phyloP scores from a whole-genome alignment of 1,140 invertebrate genomes.

The Procambarus virginalis region DNA sequence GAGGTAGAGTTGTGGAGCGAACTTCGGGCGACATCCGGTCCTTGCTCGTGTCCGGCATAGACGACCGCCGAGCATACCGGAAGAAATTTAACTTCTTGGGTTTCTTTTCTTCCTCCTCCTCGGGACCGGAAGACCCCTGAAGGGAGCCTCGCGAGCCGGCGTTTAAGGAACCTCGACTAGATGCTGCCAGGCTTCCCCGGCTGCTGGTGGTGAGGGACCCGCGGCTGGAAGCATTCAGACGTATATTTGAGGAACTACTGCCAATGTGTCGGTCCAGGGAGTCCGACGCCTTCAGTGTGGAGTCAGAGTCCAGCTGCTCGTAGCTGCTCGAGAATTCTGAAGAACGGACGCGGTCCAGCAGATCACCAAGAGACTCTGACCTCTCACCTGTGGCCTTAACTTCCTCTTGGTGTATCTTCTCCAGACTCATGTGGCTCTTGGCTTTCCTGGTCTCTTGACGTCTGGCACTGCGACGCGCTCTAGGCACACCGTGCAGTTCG shows the following conservation, averaged over 20 bases:
- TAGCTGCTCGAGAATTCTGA: constrained; percentile 70
- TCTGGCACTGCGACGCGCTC: constrained; percentile 80
- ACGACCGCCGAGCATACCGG: constrained; percentile 65
- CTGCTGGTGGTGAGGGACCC: constrained; percentile 70
- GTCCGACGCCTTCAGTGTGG: constrained; percentile 69
- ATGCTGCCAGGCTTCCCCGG: constrained; percentile 68
- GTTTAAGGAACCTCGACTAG: constrained; percentile 69
- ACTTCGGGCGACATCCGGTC: constrained; percentile 67
- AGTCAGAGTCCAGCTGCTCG: constrained; percentile 70
- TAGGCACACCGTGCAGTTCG: constrained; percentile 79
- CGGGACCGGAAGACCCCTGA: constrained; percentile 80
- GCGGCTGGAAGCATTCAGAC: constrained; percentile 67
- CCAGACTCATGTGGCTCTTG: constrained; percentile 70
- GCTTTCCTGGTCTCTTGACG: constrained; percentile 72
- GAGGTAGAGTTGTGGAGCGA: constrained; percentile 69
- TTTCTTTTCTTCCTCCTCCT: constrained; percentile 70
- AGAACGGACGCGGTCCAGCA: constrained; percentile 66
- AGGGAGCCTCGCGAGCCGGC: constrained; percentile 75
- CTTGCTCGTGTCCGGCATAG: constrained; percentile 68
- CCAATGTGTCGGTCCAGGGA: constrained; percentile 69
- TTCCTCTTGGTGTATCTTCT: constrained; percentile 70
- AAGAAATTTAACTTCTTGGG: constrained; percentile 68
- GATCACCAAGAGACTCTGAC: constrained; percentile 69
- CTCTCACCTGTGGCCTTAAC: constrained; percentile 69
- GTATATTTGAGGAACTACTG: constrained; percentile 69